Evolutionary conservation across 1,140 invertebrate genomes (phyloP).

Genomic region (Psix sp.): DNA sequence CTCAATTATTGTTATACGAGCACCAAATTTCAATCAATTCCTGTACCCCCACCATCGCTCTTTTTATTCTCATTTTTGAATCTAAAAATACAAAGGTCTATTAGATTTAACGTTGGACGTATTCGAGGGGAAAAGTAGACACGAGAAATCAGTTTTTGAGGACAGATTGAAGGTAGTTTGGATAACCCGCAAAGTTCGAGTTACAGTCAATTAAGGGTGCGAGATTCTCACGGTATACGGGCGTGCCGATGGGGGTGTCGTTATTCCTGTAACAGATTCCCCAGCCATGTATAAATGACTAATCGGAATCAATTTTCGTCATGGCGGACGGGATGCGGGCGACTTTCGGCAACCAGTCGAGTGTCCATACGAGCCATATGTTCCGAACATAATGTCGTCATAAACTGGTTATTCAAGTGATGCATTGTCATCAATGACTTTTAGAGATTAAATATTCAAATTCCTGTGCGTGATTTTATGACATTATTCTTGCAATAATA

Average conservation of each 20-base stretch:
- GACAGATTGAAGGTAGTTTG: not conserved
- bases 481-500: not conserved
- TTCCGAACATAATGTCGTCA: constrained; percentile 22
- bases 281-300: constrained; percentile 29
- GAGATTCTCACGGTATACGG: constrained; percentile 40
- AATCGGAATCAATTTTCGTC: constrained; percentile 44
- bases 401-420: constrained; percentile 22
- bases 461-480: not conserved
- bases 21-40: no score
- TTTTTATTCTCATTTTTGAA: no score
- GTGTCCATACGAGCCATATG: constrained; percentile 38
- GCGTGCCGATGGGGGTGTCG: constrained; percentile 27
- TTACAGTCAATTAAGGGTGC: constrained; percentile 42
- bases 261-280: constrained; percentile 37
- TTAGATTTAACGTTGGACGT: no score
- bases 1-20: no score
- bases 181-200: constrained; percentile 4
- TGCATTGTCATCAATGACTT: constrained; percentile 37
- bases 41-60: no score
- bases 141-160: constrained; percentile 14
- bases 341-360: constrained; percentile 30
- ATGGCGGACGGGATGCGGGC: constrained; percentile 38
- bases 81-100: no score
- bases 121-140: not conserved
- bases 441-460: not conserved